These are phyloP conservation scores for Drosophila nebulosa DNA, from an alignment of 1,140 invertebrate species.

Conservation along the genomic window DNA sequence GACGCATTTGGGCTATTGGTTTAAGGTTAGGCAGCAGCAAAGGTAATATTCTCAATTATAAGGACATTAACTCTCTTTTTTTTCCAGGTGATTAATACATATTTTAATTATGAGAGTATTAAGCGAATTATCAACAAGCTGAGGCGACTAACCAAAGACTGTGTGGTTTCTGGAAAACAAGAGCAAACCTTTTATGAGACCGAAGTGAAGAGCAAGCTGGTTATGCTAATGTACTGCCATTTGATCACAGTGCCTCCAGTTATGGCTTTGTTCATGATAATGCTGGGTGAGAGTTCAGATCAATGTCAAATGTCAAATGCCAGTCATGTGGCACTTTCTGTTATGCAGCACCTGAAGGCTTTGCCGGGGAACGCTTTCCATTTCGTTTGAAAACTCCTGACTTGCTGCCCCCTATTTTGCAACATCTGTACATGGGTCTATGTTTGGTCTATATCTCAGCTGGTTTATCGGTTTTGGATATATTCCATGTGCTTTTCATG, in stretches of 20 bases:
- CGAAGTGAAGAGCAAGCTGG: constrained; percentile 52
- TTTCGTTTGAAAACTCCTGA: neutral
- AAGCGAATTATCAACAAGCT: constrained; percentile 20
- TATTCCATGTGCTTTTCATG: constrained; percentile 34
- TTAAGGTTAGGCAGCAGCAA: no score
- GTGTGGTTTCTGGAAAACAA: constrained; percentile 39
- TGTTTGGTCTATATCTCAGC: neutral
- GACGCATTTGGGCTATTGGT: neutral
- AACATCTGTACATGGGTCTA: neutral
- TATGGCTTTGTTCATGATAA: constrained; percentile 37
- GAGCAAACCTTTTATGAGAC: constrained; percentile 28
- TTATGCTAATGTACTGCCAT: constrained; percentile 38
- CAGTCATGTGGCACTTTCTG: neutral
- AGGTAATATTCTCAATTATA: no score
- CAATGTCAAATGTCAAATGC: neutral
- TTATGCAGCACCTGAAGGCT: neutral
- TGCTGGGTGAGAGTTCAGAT: neutral
- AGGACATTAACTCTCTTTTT: neutral
- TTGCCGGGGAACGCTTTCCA: constrained; percentile 1
- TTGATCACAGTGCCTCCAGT: constrained; percentile 27
- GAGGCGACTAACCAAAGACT: constrained; percentile 16
- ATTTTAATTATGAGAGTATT: neutral
- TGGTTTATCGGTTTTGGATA: constrained; percentile 22
- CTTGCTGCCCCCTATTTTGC: neutral
- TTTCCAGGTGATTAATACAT: neutral